Evolutionary conservation across 2,797 vertebrate genomes (phyloP).

Genomic region (Tarsius wallacei): DNA sequence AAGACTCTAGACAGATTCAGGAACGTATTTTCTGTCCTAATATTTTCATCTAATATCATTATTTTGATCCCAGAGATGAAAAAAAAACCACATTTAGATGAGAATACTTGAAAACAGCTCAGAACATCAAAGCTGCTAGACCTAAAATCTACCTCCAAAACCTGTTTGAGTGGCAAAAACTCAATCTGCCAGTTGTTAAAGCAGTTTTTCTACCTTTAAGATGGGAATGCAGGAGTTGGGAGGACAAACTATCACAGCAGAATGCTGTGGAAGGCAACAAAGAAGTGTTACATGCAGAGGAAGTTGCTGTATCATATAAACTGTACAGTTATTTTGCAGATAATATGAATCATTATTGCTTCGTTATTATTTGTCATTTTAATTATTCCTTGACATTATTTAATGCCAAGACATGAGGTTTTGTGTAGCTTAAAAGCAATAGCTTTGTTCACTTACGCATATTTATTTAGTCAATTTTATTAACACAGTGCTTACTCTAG

Average conservation of each 20-base stretch:
- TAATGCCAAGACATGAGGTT: background rate
- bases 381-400: constrained; percentile 1
- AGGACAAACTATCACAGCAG: background rate
- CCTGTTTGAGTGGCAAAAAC: background rate
- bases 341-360: constrained; percentile 17
- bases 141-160: background rate
- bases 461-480: constrained; percentile 27
- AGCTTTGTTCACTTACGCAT: background rate
- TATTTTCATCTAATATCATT: background rate
- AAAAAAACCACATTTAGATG: background rate
- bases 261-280: background rate
- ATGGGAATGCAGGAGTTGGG: background rate
- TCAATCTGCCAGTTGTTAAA: background rate
- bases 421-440: constrained; percentile 1
- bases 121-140: background rate
- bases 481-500: background rate
- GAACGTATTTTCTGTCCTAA: constrained; percentile 33
- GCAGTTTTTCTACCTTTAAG: background rate
- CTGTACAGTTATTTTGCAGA: background rate
- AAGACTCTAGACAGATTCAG: background rate
- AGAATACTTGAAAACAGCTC: background rate
- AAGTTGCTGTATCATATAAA: background rate
- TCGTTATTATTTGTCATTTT: constrained; percentile 57
- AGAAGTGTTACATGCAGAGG: background rate
- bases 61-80: background rate